Conservation (phyloP, 1,140 invertebrate species). For the Pachypsylla venusta region DNA sequence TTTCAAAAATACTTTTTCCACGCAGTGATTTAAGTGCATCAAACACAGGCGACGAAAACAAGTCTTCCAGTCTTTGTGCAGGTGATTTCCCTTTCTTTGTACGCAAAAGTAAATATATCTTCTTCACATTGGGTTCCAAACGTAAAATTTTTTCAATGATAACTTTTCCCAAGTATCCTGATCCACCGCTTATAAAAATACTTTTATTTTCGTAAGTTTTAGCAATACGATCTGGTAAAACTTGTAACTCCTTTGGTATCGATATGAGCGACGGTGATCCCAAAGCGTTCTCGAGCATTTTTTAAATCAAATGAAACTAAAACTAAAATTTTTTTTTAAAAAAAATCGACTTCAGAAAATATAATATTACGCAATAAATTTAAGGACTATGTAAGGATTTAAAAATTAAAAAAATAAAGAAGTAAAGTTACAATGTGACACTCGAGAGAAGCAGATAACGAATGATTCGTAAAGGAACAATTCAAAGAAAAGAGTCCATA, state of each 20-base stretch:
- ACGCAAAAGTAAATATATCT: slow-evolving; percentile 65
- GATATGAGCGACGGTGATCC: background rate
- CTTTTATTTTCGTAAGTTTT: slow-evolving; percentile 24
- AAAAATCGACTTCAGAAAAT: too few relatives aligned
- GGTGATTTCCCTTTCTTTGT: slow-evolving; percentile 64
- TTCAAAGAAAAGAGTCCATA: background rate
- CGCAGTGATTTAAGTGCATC: background rate
- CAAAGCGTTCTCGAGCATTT: too few relatives aligned
- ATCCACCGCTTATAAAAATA: slow-evolving; percentile 42
- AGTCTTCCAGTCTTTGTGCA: slow-evolving; percentile 44
- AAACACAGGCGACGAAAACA: slow-evolving; percentile 23
- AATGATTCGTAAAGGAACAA: too few relatives aligned
- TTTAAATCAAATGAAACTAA: too few relatives aligned
- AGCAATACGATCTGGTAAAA: background rate
- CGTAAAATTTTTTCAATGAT: slow-evolving; percentile 77
- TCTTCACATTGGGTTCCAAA: slow-evolving; percentile 51
- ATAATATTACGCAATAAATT: too few relatives aligned
- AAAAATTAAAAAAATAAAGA: too few relatives aligned
- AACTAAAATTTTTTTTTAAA: too few relatives aligned
- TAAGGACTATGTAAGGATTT: too few relatives aligned
- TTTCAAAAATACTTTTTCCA: background rate
- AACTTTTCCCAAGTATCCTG: slow-evolving; percentile 49
- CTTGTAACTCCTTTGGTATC: slow-evolving; percentile 5
- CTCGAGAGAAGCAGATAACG: too few relatives aligned
- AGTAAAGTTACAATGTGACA: too few relatives aligned